These are phyloP conservation scores for human (Homo sapiens) DNA, from an alignment of 2,113 vertebrate species.

Conservation along the genomic window GRCh38 chr2:39565501-39566000, in stretches of 20 bases:
- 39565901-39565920: background rate
- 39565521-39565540: conserved; percentile 10
- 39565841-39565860: background rate
- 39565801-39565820: background rate
- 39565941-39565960: background rate
- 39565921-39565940: background rate
- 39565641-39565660: background rate
- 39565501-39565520: background rate
- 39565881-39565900: background rate
- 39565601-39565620: background rate
- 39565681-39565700: background rate
- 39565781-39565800: background rate
- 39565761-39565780: background rate
- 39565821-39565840: background rate
- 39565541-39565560: background rate
- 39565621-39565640: background rate
- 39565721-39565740: background rate
- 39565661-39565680: background rate
- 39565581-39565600: background rate
- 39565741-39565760: background rate
- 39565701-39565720: background rate
- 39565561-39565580: background rate
- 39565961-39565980: background rate
- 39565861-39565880: background rate
- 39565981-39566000: background rate